A percentile compares a stretch with the other conserved stretches of the same genome.
These are phyloP conservation scores for Patella vulgata DNA, from an alignment of 1,140 invertebrate genomes.

Conservation along the genomic window DNA sequence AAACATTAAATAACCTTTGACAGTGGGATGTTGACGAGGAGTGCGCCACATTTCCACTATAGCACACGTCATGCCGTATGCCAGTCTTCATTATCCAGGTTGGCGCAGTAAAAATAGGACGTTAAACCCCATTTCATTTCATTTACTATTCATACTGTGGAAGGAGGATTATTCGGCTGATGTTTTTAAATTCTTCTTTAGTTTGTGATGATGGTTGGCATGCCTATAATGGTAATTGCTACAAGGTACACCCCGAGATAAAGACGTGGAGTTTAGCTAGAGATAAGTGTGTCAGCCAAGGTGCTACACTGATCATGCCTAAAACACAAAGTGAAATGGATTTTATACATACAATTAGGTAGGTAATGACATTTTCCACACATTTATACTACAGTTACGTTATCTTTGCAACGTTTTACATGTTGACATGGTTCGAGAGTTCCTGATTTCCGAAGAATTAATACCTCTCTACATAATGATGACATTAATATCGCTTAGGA, in stretches of 20 bases:
- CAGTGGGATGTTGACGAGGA: no score
- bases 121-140: no score
- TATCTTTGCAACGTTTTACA: neutral
- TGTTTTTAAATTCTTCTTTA: no score
- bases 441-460: neutral
- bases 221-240: slow-evolving; percentile 3
- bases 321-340: neutral
- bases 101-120: no score
- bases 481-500: no score
- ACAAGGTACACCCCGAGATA: slow-evolving; percentile 5
- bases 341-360: slow-evolving; percentile 9
- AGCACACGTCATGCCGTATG: no score
- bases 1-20: no score
- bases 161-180: no score
- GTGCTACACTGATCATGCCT: neutral
- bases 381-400: neutral
- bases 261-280: neutral
- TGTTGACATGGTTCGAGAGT: neutral
- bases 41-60: no score
- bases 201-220: slow-evolving; percentile 12
- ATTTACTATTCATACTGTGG: no score
- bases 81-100: no score
- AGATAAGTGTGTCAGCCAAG: neutral
- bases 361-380: neutral
- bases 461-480: neutral